phyloP scores from a whole-genome alignment of 2,888 invertebrate species.

The Scotopteryx bipunctaria region DNA sequence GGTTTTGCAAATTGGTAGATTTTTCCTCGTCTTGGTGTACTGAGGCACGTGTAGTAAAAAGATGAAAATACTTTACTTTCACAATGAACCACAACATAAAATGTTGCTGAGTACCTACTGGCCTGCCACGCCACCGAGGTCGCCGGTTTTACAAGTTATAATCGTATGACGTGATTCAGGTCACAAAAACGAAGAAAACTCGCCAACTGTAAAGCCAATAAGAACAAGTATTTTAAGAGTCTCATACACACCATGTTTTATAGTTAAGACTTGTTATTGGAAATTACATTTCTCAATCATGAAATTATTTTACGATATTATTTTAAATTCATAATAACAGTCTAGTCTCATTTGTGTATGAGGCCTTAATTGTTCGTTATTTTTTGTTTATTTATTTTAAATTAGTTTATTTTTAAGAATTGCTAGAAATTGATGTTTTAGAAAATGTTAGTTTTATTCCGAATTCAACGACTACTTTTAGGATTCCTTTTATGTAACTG shows the following conservation, averaged over 20 bases:
- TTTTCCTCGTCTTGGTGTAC: too few relatives aligned
- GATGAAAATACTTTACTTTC: too few relatives aligned
- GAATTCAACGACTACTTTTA: constrained; percentile 7
- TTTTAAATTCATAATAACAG: constrained; percentile 36
- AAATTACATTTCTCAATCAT: neutral
- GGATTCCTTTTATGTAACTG: neutral
- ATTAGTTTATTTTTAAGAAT: constrained; percentile 22
- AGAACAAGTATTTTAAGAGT: constrained; percentile 15
- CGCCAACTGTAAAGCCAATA: neutral
- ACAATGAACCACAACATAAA: too few relatives aligned
- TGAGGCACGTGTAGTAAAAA: too few relatives aligned
- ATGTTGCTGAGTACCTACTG: too few relatives aligned
- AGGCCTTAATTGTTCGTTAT: constrained; percentile 25
- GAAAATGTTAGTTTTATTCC: constrained; percentile 15
- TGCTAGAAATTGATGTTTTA: neutral
- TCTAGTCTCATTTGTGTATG: constrained; percentile 32
- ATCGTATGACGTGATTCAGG: neutral
- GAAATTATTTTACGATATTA: constrained; percentile 19
- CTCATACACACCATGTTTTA: constrained; percentile 18
- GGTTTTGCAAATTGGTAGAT: too few relatives aligned
- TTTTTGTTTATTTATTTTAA: constrained; percentile 36
- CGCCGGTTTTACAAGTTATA: too few relatives aligned
- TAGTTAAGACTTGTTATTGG: constrained; percentile 17
- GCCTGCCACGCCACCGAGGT: too few relatives aligned
- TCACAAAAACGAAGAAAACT: neutral